phyloP scores from a whole-genome alignment of 1,140 invertebrate species.

The Sitodiplosis mosellana region DNA sequence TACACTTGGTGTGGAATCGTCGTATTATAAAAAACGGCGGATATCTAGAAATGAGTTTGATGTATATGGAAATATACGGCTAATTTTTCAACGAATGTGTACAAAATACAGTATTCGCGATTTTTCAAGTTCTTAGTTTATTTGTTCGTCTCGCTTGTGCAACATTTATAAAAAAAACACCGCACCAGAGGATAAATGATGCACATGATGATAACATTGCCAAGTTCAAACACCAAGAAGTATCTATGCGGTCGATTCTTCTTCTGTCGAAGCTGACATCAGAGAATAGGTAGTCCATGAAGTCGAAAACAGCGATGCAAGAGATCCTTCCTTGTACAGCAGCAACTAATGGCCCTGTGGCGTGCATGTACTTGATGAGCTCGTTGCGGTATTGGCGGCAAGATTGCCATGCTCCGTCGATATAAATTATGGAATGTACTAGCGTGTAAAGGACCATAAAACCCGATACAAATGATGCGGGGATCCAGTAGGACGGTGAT shows the following conservation, averaged over 20 bases:
- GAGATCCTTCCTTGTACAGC: constrained; percentile 40
- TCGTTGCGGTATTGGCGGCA: constrained; percentile 42
- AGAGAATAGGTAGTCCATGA: constrained; percentile 51
- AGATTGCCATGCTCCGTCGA: constrained; percentile 44
- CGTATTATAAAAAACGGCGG: too few relatives aligned
- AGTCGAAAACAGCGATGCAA: constrained; percentile 48
- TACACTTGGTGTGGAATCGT: too few relatives aligned
- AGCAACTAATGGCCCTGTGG: constrained; percentile 33
- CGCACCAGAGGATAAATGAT: constrained; percentile 32
- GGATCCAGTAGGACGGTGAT: constrained; percentile 38
- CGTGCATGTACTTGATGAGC: constrained; percentile 33
- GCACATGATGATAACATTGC: constrained; percentile 37
- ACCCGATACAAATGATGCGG: constrained; percentile 31
- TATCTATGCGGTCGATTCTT: constrained; percentile 39
- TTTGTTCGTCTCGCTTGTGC: constrained; percentile 26
- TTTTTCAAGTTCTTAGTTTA: not conserved
- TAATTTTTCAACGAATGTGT: too few relatives aligned
- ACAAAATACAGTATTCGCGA: too few relatives aligned
- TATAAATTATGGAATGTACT: constrained; percentile 36
- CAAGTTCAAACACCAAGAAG: constrained; percentile 35
- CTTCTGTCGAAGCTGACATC: constrained; percentile 33
- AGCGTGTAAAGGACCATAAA: constrained; percentile 38
- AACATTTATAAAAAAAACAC: constrained; percentile 30
- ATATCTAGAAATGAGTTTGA: too few relatives aligned
- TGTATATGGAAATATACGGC: too few relatives aligned